These are phyloP conservation scores for Stegodyphus mimosarum DNA, from an alignment of 1,140 invertebrate species.

Conservation along the genomic window DNA sequence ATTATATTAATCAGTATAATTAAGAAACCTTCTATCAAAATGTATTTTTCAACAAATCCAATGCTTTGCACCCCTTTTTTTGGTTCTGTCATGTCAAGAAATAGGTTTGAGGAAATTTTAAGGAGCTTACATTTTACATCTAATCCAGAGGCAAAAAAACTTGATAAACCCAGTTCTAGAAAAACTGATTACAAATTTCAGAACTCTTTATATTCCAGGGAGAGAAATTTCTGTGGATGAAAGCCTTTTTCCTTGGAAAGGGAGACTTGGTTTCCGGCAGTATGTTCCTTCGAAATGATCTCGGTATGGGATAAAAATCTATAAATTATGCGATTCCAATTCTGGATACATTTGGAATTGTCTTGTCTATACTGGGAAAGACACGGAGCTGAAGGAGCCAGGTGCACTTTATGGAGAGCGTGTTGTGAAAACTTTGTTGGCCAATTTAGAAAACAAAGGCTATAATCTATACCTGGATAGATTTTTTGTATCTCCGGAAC, in stretches of 20 bases:
- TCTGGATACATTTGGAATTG: slow-evolving; percentile 7
- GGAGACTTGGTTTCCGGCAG: slow-evolving; percentile 1
- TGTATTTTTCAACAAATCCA: too few species aligned
- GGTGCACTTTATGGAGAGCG: background rate
- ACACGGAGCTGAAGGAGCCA: background rate
- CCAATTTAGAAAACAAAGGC: slow-evolving; percentile 3
- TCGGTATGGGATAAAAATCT: slow-evolving; percentile 8
- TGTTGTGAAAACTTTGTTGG: background rate
- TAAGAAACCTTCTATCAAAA: too few species aligned
- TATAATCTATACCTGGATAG: too few species aligned
- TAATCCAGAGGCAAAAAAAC: background rate
- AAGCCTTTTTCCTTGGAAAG: background rate
- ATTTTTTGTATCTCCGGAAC: background rate
- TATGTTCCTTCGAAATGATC: background rate
- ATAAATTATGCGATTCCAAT: background rate
- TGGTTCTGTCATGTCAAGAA: background rate
- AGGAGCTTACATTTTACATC: background rate
- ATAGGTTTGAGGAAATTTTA: background rate
- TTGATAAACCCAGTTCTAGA: background rate
- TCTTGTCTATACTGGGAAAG: slow-evolving; percentile 7
- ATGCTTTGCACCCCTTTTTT: background rate
- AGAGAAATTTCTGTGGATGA: slow-evolving; percentile 6
- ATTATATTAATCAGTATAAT: too few species aligned
- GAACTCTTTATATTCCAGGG: background rate
- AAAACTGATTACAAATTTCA: background rate